These are phyloP conservation scores for Alloscopus bannaensis DNA, from an alignment of 2,888 invertebrate genomes.

Conservation along the genomic window DNA sequence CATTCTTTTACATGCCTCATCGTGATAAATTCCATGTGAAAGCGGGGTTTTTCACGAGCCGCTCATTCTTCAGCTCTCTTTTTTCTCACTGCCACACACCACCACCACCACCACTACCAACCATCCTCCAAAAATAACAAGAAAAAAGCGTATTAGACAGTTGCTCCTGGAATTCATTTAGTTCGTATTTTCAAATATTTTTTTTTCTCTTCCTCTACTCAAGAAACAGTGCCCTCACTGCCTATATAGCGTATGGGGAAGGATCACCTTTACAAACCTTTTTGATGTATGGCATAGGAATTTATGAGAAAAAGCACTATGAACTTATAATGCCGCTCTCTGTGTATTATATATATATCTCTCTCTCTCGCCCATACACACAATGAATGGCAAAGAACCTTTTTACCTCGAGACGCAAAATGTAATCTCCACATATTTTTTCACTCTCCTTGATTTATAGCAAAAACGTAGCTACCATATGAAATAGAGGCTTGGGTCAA, in stretches of 20 bases:
- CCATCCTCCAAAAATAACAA: constrained; percentile 33
- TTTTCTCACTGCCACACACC: constrained; percentile 11
- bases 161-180: constrained; percentile 59
- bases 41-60: constrained; percentile 45
- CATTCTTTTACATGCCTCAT: constrained; percentile 44
- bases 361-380: neutral
- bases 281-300: neutral
- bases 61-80: constrained; percentile 36
- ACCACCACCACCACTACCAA: too few species aligned
- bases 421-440: constrained; percentile 48
- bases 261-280: neutral
- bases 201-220: constrained; percentile 8
- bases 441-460: constrained; percentile 50
- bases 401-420: constrained; percentile 13
- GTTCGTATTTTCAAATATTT: constrained; percentile 33
- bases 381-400: too few species aligned
- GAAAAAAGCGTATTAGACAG: constrained; percentile 43
- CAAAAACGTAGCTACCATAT: constrained; percentile 43
- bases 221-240: neutral
- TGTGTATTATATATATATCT: neutral
- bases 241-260: constrained; percentile 18
- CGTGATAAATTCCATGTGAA: constrained; percentile 54
- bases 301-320: neutral
- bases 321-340: neutral
- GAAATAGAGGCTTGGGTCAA: constrained; percentile 36